A percentile compares a stretch with the other conserved stretches of the same genome.
Conservation (phyloP, 1,140 invertebrate genomes). For the Eciton burchellii region DNA sequence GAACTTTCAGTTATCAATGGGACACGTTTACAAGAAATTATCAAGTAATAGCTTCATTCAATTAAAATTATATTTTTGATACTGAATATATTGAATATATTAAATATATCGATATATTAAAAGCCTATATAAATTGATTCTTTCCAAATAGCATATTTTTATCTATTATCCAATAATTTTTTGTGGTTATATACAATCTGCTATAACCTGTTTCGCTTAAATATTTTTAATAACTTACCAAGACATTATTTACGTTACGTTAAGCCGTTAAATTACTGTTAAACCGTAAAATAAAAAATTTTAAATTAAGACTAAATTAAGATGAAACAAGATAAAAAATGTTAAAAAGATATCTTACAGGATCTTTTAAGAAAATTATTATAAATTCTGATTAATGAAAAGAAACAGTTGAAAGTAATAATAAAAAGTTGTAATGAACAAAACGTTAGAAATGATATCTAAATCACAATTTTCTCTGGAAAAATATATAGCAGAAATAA, state of each 20-base stretch:
- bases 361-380: conserved; percentile 32
- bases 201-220: neutral
- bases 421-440: too few relatives aligned
- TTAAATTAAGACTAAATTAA: conserved; percentile 45
- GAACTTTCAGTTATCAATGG: conserved; percentile 66
- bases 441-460: too few relatives aligned
- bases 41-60: neutral
- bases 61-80: conserved; percentile 5
- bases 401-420: conserved; percentile 46
- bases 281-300: conserved; percentile 33
- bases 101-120: neutral
- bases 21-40: conserved; percentile 42
- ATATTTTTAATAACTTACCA: conserved; percentile 71
- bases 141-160: neutral
- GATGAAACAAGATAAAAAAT: conserved; percentile 35
- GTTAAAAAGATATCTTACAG: conserved; percentile 35
- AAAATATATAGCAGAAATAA: conserved; percentile 2
- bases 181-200: neutral
- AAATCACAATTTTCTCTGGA: neutral
- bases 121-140: conserved; percentile 17
- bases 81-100: neutral
- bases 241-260: conserved; percentile 66
- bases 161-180: conserved; percentile 6
- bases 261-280: conserved; percentile 51
- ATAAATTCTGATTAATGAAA: conserved; percentile 8